Evolutionary conservation across 2,888 invertebrate genomes (phyloP), one percentile per base, ranked within the genome.

Genomic region (Agrilus biguttatus): DNA sequence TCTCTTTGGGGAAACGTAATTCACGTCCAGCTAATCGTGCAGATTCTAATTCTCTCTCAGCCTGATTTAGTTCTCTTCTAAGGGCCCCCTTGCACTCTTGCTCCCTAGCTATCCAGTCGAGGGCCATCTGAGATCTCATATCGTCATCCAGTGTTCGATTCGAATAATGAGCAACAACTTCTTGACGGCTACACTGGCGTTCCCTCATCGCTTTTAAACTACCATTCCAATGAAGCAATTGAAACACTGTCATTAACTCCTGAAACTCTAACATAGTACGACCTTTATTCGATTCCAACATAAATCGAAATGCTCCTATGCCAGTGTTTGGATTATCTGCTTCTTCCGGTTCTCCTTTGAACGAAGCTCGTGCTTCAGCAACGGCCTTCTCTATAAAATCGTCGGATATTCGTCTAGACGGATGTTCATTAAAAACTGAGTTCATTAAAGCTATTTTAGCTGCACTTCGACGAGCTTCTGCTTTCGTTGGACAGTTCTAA

Each of bases 361-460:
- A 88, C 36, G 89, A 88, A 32, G 84, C 80, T 39, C 87, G 73
- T n/a, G 93, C 93, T 65, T 93, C 92, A 14, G 83, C 77, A 33
- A 93, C 87, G 33, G 93, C 92, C 67, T 89, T 89, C 62, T 90
- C 88, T 43, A 93, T 91, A 63, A 93, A 93, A 59, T 90, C 89
- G 59, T 92, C 91, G 5, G 90, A 87, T 56, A 93, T 93, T 53
- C 85, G 78, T 45, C 93, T 71, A 2, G 90, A 89, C 36, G 92
- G 92, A 66, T 93, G 93, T 59, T 93, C 93, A 63, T 93, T 93
- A 68, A 93, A 93, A 40, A 93, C 91, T 8, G 91, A 92, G 70
- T 93, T 93, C 92, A 93, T 93, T 14, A 93, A 71, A 1, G 93
- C 93, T 52, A 93, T 92, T 71, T 93, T 92, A 1, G 93, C 93